Evolutionary conservation across 2,888 invertebrate genomes (phyloP), one percentile per base, ranked within the genome.

Genomic region (Ochropleura leucogaster): DNA sequence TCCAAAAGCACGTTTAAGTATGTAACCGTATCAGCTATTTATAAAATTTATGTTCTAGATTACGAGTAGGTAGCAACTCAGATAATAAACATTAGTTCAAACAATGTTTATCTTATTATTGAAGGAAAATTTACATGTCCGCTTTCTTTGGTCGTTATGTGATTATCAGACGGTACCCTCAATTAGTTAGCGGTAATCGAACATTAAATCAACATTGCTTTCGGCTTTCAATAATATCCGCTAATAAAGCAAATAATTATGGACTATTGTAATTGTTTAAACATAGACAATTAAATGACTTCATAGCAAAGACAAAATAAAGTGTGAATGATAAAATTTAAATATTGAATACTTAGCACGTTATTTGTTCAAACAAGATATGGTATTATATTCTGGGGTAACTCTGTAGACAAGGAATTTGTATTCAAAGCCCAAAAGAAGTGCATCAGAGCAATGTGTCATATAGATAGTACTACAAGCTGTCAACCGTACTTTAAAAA

Each of bases 81-180:
- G 68, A 83, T 80, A 69, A 77, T 69, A 67, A 70, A 68, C 20
- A 73, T 66, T 72, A n/a, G 63, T 65, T 74, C 60, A 68, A 76
- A 72, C 67, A 72, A 53, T 44, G 10, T 59, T 85, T 89, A 90
- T 90, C 89, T 76, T 90, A 81, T 90, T 89, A 85, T 90, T 87
- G 77, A 87, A 88, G 91, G 90, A 91, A 91, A 90, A 88, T 90
- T 92, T 86, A 85, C 79, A 78, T 83, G 77, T 80, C 49, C 80
- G 86, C 87, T 91, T 92, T 91, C 90, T 89, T 89, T 86, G 57
- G 89, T 88, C 88, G 85, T 88, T 79, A 89, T 65, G 87, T 76
- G 68, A 74, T 89, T 93, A 94, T 94, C 94, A 89, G 89, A 79
- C 86, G 84, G 70, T 89, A 84, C 80, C 90, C 91, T 83, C 85